Evolutionary conservation across 1,140 invertebrate species (phyloP).

Genomic region (Popillia japonica): DNA sequence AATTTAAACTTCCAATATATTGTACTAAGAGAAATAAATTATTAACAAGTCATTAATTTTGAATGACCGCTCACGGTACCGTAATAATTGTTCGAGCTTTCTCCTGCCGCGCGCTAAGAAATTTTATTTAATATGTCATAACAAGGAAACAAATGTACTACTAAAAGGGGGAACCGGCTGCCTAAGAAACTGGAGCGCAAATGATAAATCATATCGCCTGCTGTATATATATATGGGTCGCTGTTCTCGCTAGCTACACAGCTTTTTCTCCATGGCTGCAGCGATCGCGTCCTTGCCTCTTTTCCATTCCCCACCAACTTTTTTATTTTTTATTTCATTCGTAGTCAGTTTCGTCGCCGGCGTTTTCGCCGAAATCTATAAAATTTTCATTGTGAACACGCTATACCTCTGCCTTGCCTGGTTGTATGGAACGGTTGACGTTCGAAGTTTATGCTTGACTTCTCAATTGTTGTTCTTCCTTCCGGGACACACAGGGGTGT

Average conservation of each 20-base stretch:
- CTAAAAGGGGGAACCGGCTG: not conserved
- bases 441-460: constrained; percentile 14
- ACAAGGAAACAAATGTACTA: constrained; percentile 18
- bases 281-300: not conserved
- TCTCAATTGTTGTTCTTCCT: constrained; percentile 10
- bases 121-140: constrained; percentile 20
- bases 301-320: not conserved
- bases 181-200: constrained; percentile 9
- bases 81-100: constrained; percentile 15
- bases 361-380: not conserved
- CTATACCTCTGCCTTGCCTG: not conserved
- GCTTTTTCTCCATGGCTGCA: not conserved
- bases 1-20: not conserved
- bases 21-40: not conserved
- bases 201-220: constrained; percentile 1
- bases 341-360: not conserved
- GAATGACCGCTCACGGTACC: constrained; percentile 3
- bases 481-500: not conserved
- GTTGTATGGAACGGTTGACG: not conserved
- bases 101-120: not conserved
- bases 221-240: not conserved
- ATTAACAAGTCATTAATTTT: constrained; percentile 16
- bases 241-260: not conserved
- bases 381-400: not conserved
- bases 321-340: not conserved